A percentile compares a stretch with the other conserved stretches of the same genome.
Evolutionary conservation across 35 echinoderm and acorn worm species (phyloP).

Genomic region (Eucidaris tribuloides): DNA sequence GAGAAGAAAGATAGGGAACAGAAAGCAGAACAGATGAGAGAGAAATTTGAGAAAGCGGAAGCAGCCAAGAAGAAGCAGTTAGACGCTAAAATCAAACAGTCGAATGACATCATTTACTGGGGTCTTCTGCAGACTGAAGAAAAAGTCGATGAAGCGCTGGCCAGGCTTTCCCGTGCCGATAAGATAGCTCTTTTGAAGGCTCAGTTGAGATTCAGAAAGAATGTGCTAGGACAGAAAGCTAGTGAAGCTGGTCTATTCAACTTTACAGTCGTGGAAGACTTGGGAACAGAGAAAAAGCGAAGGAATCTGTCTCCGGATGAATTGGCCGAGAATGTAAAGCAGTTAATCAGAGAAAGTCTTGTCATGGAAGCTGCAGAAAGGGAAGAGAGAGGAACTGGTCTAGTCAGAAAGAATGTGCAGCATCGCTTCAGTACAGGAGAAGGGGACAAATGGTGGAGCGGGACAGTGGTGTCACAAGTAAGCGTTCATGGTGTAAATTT

Average conservation of each 20-base stretch:
- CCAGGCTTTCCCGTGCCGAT: neutral
- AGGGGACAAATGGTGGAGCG: conserved; percentile 31
- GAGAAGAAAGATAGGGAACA: neutral
- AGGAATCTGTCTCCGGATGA: conserved; percentile 21
- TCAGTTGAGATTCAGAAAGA: neutral
- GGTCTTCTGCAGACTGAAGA: neutral
- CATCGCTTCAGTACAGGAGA: conserved; percentile 11
- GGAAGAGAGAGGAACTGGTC: neutral
- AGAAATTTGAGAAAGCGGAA: neutral
- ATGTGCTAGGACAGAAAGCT: neutral
- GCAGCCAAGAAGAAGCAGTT: neutral
- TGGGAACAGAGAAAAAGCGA: neutral
- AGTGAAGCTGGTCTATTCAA: neutral
- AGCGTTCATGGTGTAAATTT: conserved; percentile 6
- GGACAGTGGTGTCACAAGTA: conserved; percentile 30
- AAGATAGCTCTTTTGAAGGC: neutral
- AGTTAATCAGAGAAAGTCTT: neutral
- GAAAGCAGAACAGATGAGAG: neutral
- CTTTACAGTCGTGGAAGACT: neutral
- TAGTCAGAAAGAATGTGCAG: neutral
- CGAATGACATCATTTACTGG: neutral
- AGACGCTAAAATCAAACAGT: neutral
- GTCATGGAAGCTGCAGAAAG: neutral
- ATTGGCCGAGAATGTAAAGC: conserved; percentile 26
- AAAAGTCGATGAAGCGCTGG: neutral